Evolutionary conservation across 2,888 invertebrate species (phyloP).

Genomic region (Ametastegia equiseti): DNA sequence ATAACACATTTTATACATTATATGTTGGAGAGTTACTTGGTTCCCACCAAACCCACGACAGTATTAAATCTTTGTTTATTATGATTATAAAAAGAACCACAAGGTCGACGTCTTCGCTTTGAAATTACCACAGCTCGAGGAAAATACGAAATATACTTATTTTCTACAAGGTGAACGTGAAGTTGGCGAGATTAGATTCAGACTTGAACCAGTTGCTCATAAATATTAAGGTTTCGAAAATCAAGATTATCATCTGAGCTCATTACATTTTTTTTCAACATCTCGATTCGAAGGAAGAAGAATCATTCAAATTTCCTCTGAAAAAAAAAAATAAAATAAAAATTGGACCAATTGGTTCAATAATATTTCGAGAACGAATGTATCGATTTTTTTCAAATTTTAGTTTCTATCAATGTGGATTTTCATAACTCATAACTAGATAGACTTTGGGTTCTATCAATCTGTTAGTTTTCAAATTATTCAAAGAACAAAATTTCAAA

Average conservation of each 20-base stretch:
- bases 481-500: too few species aligned
- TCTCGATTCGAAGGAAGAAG: too few species aligned
- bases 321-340: too few species aligned
- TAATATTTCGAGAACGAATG: too few species aligned
- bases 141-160: background rate
- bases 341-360: too few species aligned
- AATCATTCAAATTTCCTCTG: too few species aligned
- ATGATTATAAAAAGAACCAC: background rate
- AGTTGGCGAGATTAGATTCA: background rate
- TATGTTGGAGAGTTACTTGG: background rate
- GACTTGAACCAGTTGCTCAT: background rate
- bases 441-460: too few species aligned
- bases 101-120: slow-evolving; percentile 6
- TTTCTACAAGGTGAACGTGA: background rate
- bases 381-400: too few species aligned
- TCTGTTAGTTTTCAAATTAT: too few species aligned
- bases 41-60: background rate
- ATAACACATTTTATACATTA: background rate
- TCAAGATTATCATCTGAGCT: background rate
- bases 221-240: background rate
- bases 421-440: too few species aligned
- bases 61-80: background rate
- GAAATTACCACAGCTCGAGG: background rate
- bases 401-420: too few species aligned
- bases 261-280: background rate